Evolutionary conservation across 2,113 vertebrate genomes (phyloP).

Genomic region (Pseudopipra pipra): DNA sequence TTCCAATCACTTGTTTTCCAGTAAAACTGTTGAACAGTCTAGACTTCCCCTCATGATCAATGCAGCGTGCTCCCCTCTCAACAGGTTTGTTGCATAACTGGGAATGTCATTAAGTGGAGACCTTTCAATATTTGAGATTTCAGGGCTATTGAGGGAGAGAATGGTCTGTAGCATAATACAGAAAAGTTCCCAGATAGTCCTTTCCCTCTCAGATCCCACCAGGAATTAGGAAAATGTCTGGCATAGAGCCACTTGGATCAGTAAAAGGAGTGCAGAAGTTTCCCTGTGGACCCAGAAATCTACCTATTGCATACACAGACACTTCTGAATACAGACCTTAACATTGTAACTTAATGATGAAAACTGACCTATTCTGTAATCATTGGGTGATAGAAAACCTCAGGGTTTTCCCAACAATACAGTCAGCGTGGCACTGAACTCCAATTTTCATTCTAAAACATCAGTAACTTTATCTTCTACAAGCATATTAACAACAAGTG

Average conservation of each 20-base stretch:
- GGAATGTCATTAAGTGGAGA: background rate
- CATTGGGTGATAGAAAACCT: background rate
- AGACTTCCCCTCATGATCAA: background rate
- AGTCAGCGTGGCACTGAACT: background rate
- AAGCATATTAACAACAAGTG: background rate
- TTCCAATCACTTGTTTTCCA: background rate
- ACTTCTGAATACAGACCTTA: background rate
- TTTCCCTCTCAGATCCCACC: background rate
- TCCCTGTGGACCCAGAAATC: background rate
- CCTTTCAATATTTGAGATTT: background rate
- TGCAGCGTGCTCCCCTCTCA: background rate
- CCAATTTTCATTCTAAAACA: background rate
- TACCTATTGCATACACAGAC: background rate
- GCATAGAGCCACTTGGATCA: background rate
- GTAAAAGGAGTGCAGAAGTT: background rate
- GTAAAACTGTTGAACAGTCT: background rate
- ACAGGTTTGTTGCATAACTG: background rate
- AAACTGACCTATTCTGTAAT: background rate
- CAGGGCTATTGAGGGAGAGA: background rate
- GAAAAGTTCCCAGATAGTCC: background rate
- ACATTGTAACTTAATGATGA: background rate
- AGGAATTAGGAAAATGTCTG: background rate
- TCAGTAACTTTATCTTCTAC: background rate
- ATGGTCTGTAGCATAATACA: background rate
- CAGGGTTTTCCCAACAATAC: background rate